Conservation (phyloP, 2,113 vertebrate genomes). For the Rhegmatorhina hoffmannsi region DNA sequence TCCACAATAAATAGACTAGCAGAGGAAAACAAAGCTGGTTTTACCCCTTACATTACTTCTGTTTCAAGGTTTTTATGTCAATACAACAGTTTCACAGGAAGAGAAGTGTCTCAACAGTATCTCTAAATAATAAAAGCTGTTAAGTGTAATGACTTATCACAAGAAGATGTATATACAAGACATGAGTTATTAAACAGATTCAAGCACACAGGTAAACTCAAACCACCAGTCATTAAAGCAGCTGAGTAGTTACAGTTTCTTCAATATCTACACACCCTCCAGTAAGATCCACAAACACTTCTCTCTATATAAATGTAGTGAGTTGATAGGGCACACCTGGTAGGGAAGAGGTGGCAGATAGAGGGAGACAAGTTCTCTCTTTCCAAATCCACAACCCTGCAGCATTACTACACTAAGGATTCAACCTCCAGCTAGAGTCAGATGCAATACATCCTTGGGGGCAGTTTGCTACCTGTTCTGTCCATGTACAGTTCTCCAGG, state of each 20-base stretch:
- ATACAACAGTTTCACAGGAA: constrained; percentile 24
- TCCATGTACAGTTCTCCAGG: neutral
- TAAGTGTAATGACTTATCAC: constrained; percentile 64
- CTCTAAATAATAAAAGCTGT: constrained; percentile 60
- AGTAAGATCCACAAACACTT: neutral
- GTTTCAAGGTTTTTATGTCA: neutral
- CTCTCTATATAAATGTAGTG: neutral
- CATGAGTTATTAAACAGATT: constrained; percentile 62
- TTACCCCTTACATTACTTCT: neutral
- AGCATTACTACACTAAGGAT: neutral
- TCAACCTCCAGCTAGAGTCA: neutral
- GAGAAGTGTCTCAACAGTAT: constrained; percentile 56
- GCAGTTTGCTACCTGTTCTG: neutral
- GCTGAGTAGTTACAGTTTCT: neutral
- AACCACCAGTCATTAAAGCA: constrained; percentile 9
- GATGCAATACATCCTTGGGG: neutral
- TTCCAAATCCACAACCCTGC: accelerated
- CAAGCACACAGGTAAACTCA: constrained; percentile 36
- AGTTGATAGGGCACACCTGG: neutral
- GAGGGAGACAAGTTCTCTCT: neutral
- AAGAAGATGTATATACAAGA: constrained; percentile 64
- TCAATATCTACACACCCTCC: neutral
- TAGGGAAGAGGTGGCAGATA: neutral
- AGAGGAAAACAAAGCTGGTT: neutral
- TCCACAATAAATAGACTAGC: constrained; percentile 61